These are phyloP conservation scores for Rhopalosiphum nymphaeae DNA, from an alignment of 2,888 invertebrate species.

Conservation along the genomic window DNA sequence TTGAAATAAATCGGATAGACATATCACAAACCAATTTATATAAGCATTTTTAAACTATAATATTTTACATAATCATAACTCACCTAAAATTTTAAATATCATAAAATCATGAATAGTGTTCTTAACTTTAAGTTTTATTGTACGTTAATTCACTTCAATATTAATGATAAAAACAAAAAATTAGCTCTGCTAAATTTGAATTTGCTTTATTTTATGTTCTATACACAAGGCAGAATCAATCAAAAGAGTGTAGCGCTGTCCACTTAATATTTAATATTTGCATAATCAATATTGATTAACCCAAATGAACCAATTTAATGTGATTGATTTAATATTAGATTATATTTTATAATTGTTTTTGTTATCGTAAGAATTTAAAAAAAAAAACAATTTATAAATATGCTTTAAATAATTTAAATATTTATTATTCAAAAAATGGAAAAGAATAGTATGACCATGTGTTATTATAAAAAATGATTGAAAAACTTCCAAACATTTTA, in stretches of 20 bases:
- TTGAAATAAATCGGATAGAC: neutral
- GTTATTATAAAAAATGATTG: no score
- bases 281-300: neutral
- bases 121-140: neutral
- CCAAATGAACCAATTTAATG: neutral
- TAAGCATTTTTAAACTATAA: neutral
- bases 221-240: neutral
- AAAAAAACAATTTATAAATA: neutral
- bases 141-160: no score
- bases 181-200: neutral
- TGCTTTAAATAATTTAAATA: neutral
- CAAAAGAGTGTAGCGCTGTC: neutral
- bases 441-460: neutral
- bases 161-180: no score
- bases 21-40: neutral
- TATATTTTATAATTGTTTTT: neutral
- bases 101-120: neutral
- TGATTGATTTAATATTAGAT: neutral
- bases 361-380: neutral
- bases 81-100: neutral
- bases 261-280: neutral
- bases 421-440: neutral
- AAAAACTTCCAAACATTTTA: no score
- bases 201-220: neutral
- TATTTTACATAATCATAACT: neutral